phyloP scores from a whole-genome alignment of 1,140 invertebrate genomes.

The Drosophila sulfurigaster region DNA sequence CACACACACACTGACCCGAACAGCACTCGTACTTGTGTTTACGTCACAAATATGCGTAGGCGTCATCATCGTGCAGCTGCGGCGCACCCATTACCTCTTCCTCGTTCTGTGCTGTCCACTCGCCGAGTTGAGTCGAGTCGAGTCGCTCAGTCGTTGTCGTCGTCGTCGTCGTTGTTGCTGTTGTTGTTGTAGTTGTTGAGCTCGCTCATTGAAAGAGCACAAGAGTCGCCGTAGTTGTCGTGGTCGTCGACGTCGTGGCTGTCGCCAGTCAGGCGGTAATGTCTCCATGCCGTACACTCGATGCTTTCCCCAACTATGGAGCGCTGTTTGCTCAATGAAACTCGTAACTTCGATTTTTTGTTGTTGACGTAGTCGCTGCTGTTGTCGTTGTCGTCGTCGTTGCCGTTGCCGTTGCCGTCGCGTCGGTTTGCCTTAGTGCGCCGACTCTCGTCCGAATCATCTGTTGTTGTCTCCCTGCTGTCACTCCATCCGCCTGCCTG shows the following conservation, averaged over 20 bases:
- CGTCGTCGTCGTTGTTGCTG: not conserved
- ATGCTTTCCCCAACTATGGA: conserved; percentile 63
- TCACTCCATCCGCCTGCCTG: conserved; percentile 22
- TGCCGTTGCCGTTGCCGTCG: conserved; percentile 25
- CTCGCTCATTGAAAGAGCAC: conserved; percentile 41
- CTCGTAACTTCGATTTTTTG: conserved; percentile 71
- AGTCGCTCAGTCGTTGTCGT: not conserved
- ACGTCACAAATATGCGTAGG: conserved; percentile 84
- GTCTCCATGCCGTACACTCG: conserved; percentile 52
- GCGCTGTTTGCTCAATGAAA: conserved; percentile 76
- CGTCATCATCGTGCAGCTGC: conserved; percentile 79
- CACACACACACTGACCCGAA: conserved; percentile 22
- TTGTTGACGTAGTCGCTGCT: conserved; percentile 58
- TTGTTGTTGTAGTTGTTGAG: conserved; percentile 4
- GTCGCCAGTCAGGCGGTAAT: conserved; percentile 71
- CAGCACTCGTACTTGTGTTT: conserved; percentile 58
- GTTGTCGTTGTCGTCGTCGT: conserved; percentile 32
- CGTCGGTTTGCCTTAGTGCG: conserved; percentile 42
- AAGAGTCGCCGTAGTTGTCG: conserved; percentile 21
- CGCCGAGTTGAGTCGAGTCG: not conserved
- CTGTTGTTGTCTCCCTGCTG: conserved; percentile 62
- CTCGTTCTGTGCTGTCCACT: conserved; percentile 13
- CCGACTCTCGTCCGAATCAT: conserved; percentile 62
- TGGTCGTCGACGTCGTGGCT: conserved; percentile 15
- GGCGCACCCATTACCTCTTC: conserved; percentile 76